Conservation (phyloP, 2,797 vertebrate species). For the Pseudomugil tenellus region DNA sequence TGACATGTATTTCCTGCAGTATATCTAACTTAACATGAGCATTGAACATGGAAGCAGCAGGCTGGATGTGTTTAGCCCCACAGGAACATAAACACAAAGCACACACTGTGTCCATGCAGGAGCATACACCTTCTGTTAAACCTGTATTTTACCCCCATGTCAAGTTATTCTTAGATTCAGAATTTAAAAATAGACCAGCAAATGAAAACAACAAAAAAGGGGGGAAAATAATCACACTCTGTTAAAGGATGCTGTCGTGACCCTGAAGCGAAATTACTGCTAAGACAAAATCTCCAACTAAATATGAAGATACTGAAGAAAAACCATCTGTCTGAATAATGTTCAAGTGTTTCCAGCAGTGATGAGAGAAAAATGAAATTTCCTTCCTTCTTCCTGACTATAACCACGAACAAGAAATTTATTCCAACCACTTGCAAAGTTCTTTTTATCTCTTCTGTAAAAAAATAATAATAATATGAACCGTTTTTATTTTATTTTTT, state of each 20-base stretch:
- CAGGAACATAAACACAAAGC: conserved; percentile 26
- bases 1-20: conserved; percentile 48
- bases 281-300: background rate
- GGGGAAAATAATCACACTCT: conserved; percentile 29
- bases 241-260: conserved; percentile 10
- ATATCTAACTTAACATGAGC: conserved; percentile 57
- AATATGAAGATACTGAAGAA: background rate
- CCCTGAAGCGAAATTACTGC: conserved; percentile 10
- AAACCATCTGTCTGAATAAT: background rate
- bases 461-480: background rate
- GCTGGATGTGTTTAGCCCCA: conserved; percentile 29
- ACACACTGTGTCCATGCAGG: conserved; percentile 5
- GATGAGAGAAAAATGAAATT: background rate
- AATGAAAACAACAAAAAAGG: background rate
- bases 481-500: background rate
- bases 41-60: conserved; percentile 54
- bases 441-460: background rate
- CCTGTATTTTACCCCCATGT: conserved; percentile 12
- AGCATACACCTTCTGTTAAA: conserved; percentile 4
- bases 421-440: background rate
- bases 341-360: background rate
- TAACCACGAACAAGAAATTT: background rate
- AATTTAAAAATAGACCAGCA: conserved; percentile 15
- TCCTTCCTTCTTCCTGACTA: background rate
- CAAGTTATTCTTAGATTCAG: conserved; percentile 27